Evolutionary conservation across 2,888 invertebrate genomes (phyloP).

Genomic region (Cristatella mucedo): DNA sequence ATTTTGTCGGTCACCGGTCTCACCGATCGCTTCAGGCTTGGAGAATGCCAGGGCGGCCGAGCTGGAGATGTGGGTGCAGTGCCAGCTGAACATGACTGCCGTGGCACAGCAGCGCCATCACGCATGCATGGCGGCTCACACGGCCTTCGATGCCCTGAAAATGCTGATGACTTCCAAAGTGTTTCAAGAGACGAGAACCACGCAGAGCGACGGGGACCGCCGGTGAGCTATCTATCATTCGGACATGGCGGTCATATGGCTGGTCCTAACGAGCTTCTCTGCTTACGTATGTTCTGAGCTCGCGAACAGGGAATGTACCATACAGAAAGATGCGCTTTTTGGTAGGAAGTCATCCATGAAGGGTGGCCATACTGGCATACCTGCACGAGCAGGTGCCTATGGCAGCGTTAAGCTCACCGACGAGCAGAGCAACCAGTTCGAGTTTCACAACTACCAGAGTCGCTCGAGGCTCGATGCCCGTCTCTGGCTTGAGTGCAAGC

Average conservation of each 20-base stretch:
- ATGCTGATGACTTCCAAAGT: slow-evolving; percentile 19
- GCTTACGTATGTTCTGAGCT: not conserved
- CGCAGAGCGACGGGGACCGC: too few relatives aligned
- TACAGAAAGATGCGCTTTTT: not conserved
- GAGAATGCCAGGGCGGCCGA: slow-evolving; percentile 27
- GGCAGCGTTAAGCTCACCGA: slow-evolving; percentile 19
- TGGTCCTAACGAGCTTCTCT: too few relatives aligned
- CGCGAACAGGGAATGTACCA: not conserved
- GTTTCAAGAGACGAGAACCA: not conserved
- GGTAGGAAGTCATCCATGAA: slow-evolving; percentile 24
- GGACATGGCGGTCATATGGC: too few relatives aligned
- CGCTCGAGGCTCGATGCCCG: slow-evolving; percentile 28
- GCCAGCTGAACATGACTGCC: slow-evolving; percentile 26
- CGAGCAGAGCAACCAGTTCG: slow-evolving; percentile 24
- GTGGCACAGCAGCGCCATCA: slow-evolving; percentile 33
- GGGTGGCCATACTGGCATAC: slow-evolving; percentile 13
- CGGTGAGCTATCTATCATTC: too few relatives aligned
- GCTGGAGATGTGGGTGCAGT: slow-evolving; percentile 29
- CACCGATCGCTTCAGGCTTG: slow-evolving; percentile 20
- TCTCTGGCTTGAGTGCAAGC: slow-evolving; percentile 29
- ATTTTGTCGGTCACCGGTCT: too few relatives aligned
- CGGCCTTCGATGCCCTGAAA: slow-evolving; percentile 25
- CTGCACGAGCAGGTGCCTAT: slow-evolving; percentile 11
- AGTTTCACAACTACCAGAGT: slow-evolving; percentile 33
- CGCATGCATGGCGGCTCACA: slow-evolving; percentile 30